phyloP scores from a whole-genome alignment of 1,140 invertebrate species.

The Drosophila murphyi region DNA sequence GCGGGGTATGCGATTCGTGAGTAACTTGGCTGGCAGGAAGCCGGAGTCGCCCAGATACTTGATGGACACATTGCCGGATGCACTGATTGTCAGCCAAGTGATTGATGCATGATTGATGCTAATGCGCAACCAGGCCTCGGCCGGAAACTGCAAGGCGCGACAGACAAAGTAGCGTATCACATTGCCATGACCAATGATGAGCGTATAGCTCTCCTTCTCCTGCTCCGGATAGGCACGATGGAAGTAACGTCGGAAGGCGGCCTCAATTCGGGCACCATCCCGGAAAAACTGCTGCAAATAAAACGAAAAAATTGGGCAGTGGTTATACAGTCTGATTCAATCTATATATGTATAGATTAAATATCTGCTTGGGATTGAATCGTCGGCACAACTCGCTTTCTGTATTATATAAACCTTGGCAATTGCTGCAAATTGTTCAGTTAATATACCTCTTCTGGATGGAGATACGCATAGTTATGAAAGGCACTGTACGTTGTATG shows the following conservation, averaged over 20 bases:
- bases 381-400: too few relatives aligned
- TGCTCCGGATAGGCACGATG: conserved; percentile 94
- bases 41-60: conserved; percentile 94
- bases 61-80: conserved; percentile 93
- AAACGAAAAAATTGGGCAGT: conserved; percentile 14
- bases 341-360: background rate
- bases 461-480: too few relatives aligned
- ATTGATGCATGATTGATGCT: conserved; percentile 96
- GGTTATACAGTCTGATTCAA: conserved; percentile 18
- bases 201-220: conserved; percentile 93
- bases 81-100: conserved; percentile 94
- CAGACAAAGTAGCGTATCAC: conserved; percentile 99
- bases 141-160: conserved; percentile 98
- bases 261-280: conserved; percentile 98
- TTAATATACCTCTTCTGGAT: too few relatives aligned
- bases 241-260: conserved; percentile 97
- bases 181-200: conserved; percentile 99
- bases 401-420: too few relatives aligned
- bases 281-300: conserved; percentile 93
- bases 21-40: conserved; percentile 88
- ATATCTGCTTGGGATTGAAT: too few relatives aligned
- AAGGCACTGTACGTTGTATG: too few relatives aligned
- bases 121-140: conserved; percentile 98
- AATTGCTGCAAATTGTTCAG: too few relatives aligned
- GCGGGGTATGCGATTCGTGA: conserved; percentile 77